Conservation (phyloP, 2,113 vertebrate species). For the Colossoma macropomum region DNA sequence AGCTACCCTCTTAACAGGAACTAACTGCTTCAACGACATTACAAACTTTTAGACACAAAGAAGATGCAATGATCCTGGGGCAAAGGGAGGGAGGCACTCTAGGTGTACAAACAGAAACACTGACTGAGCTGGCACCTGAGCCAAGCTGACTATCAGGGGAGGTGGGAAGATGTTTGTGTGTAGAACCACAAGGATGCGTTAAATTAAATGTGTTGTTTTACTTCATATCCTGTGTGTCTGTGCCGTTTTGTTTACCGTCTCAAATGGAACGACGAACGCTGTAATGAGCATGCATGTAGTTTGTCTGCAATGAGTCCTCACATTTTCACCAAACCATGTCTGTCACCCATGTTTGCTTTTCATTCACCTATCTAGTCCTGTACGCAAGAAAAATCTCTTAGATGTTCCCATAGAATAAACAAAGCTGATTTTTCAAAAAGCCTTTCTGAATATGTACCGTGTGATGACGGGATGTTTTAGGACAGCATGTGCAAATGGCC, state of each 20-base stretch:
- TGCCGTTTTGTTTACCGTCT: conserved; percentile 56
- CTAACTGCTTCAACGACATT: conserved; percentile 40
- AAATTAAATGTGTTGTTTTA: conserved; percentile 57
- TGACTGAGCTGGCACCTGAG: conserved; percentile 47
- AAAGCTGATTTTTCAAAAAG: not conserved
- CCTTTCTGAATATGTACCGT: not conserved
- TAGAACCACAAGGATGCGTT: conserved; percentile 44
- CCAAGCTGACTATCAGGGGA: conserved; percentile 36
- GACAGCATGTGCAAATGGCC: not conserved
- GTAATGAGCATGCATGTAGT: not conserved
- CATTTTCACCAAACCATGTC: conserved; percentile 8
- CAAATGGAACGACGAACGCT: not conserved
- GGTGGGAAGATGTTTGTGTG: conserved; percentile 16
- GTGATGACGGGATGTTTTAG: not conserved
- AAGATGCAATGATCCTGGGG: conserved; percentile 39
- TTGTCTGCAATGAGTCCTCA: conserved; percentile 52
- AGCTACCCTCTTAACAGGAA: conserved; percentile 36
- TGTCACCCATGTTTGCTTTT: not conserved
- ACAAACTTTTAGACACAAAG: conserved; percentile 29
- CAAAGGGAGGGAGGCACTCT: not conserved
- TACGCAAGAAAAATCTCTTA: not conserved
- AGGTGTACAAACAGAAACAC: conserved; percentile 35
- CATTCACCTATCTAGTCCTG: not conserved
- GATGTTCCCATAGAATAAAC: conserved; percentile 10
- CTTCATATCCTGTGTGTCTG: conserved; percentile 48